Evolutionary conservation across 2,113 vertebrate genomes (phyloP).

Genomic region (Sclerurus mexicanus): DNA sequence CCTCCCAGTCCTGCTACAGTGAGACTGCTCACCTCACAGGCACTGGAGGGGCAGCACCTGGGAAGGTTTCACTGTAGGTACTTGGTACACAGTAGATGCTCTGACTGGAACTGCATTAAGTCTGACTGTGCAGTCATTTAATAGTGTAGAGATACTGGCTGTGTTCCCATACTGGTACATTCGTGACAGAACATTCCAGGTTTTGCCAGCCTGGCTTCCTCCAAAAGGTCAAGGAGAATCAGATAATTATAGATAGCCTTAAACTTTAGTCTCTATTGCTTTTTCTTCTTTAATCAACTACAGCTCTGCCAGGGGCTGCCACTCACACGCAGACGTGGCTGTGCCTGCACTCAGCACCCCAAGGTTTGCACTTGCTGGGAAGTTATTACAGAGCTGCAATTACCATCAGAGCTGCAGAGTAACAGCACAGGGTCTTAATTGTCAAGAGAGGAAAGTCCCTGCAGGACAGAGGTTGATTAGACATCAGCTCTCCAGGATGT

Average conservation of each 20-base stretch:
- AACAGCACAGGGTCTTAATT: background rate
- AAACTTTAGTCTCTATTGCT: background rate
- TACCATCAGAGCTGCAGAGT: conserved; percentile 2
- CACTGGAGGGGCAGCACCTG: background rate
- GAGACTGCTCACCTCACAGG: background rate
- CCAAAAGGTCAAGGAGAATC: background rate
- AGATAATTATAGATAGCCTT: background rate
- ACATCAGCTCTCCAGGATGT: background rate
- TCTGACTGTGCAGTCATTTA: background rate
- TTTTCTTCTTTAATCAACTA: background rate
- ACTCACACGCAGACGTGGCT: background rate
- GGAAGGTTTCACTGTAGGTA: background rate
- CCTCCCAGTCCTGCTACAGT: background rate
- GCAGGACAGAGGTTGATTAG: conserved; percentile 6
- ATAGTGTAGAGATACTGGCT: background rate
- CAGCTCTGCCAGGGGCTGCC: background rate
- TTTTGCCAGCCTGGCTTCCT: background rate
- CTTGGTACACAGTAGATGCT: background rate
- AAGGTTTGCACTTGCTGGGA: background rate
- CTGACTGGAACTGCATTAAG: background rate
- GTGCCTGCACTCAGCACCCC: background rate
- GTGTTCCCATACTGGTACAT: background rate
- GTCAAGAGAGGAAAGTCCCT: background rate
- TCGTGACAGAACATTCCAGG: background rate
- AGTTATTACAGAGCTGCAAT: background rate